Conservation (phyloP, 2,888 invertebrate genomes). For the Thysanoteuthis rhombus region DNA sequence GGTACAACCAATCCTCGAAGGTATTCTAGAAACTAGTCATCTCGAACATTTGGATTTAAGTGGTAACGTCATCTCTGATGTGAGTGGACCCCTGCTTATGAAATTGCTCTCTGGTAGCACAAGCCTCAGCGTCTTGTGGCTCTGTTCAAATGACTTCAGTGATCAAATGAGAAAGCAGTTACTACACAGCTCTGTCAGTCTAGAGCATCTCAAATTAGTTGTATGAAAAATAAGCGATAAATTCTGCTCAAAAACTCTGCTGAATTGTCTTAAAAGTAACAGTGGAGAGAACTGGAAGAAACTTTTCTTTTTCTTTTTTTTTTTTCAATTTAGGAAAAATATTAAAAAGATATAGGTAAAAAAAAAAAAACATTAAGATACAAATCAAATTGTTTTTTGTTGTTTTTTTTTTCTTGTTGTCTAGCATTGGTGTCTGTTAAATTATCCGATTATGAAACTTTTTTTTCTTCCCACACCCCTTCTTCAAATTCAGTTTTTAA, state of each 20-base stretch:
- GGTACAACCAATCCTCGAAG: background rate
- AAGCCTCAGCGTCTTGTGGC: constrained; percentile 14
- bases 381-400: background rate
- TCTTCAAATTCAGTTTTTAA: background rate
- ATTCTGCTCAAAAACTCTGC: background rate
- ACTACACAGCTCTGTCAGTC: background rate
- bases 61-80: constrained; percentile 1
- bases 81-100: background rate
- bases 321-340: background rate
- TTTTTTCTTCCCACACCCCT: background rate
- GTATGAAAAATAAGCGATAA: background rate
- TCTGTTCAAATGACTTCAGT: constrained; percentile 17
- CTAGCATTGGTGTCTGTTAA: background rate
- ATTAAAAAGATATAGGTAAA: background rate
- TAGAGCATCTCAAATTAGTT: constrained; percentile 23
- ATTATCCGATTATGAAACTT: background rate
- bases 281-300: background rate
- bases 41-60: constrained; percentile 18
- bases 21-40: constrained; percentile 17
- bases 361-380: background rate
- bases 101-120: background rate
- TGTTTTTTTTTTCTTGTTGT: background rate
- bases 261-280: background rate
- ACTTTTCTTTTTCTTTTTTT: background rate
- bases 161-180: constrained; percentile 12